Base-by-base conservation (phyloP, 1,140 invertebrate genomes). In the Danaus plexippus region DNA sequence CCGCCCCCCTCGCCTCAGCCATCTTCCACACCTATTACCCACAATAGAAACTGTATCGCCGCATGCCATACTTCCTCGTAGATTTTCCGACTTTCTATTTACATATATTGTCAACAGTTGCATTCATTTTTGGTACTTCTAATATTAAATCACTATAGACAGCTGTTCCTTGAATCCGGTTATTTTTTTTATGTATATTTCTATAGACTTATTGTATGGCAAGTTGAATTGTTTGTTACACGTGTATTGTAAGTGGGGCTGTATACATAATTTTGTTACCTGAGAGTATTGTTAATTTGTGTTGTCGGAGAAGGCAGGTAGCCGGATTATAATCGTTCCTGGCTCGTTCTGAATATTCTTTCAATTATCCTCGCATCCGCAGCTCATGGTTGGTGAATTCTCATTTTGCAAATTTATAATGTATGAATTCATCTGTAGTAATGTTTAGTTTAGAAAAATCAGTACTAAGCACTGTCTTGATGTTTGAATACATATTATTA, bases 221-320 rank as follows among this genome's bases (percentile, higher is more conserved):
- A 43, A 52, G 13, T 42, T 15, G 41, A 40, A 11, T 52, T 45
- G 11, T 45, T 45, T 45, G 44, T 45, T 45, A 32, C 22, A 32
- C 22, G 22, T 32, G 22, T 32, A 45, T n/a, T 45, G 44, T 45
- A 45, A 45, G 44, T 62, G 57, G 63, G 44, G 11, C 11, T 45
- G 44, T n/a, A 53, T 53, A 53, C 22, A 75, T 69, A 71, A 78
- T 77, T 63, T 75, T 61, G 65, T 72, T 82, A 82, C 79, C 77
- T 80, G 79, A 63, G 61, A 49, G 62, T 54, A 64, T 63, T 69
- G 68, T 70, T 70, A 71, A 54, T 53, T 63, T 59, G 59, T 54
- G 59, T 69, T 59, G 47, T 48, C 54, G 50, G 62, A 32, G 73
- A 77, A 77, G 77, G 79, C 78, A 80, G 75, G 67, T 57, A 66